These are phyloP conservation scores for Chloroclysta siterata DNA, from an alignment of 2,888 invertebrate species.

Conservation along the genomic window DNA sequence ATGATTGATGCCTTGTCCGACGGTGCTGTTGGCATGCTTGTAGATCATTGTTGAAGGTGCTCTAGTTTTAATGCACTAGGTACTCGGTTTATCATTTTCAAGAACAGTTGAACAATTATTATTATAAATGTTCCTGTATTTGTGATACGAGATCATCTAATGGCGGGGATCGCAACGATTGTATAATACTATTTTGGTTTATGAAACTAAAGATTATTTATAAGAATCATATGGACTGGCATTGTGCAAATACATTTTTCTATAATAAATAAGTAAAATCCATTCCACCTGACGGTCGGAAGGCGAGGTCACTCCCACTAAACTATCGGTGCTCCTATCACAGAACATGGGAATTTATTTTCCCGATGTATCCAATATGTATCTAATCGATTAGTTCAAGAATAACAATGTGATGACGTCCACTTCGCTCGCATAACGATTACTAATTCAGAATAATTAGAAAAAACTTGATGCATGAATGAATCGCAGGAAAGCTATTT, in stretches of 20 bases:
- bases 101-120: not conserved
- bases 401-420: not conserved
- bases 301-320: too few species aligned
- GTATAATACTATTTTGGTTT: not conserved
- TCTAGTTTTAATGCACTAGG: constrained; percentile 9
- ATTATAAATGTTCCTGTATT: too few species aligned
- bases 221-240: too few species aligned
- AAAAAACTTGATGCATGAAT: constrained; percentile 45
- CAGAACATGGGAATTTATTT: too few species aligned
- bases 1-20: constrained; percentile 41
- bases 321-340: too few species aligned
- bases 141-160: too few species aligned
- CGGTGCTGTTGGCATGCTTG: constrained; percentile 11
- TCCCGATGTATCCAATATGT: not conserved
- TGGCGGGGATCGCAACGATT: not conserved
- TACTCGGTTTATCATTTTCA: constrained; percentile 12
- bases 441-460: constrained; percentile 42
- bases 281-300: too few species aligned
- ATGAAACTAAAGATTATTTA: too few species aligned
- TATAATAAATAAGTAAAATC: too few species aligned
- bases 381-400: not conserved
- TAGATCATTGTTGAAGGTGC: constrained; percentile 18
- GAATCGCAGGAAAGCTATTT: constrained; percentile 58
- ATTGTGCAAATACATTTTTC: too few species aligned
- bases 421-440: not conserved